Conservation (phyloP, 2,797 vertebrate species). For the Anguilla obscura region DNA sequence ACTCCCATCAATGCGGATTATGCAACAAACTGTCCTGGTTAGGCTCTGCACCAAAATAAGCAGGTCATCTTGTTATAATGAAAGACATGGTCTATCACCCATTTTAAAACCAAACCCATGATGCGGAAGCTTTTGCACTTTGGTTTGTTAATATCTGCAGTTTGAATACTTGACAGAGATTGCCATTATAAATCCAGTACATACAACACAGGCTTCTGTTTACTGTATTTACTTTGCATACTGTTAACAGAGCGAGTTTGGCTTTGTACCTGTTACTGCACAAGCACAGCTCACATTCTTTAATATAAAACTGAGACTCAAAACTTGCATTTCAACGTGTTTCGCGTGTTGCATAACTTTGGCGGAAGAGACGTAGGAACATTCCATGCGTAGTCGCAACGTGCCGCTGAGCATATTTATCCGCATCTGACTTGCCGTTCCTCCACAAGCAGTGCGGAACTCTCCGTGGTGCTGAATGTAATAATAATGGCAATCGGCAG, state of each 20-base stretch:
- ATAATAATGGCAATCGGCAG: conserved; percentile 23
- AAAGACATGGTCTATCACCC: neutral
- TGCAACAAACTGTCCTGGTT: conserved; percentile 26
- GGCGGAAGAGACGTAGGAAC: neutral
- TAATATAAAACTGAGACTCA: neutral
- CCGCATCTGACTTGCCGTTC: neutral
- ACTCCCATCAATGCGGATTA: conserved; percentile 31
- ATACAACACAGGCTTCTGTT: neutral
- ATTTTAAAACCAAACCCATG: neutral
- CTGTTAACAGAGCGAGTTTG: neutral
- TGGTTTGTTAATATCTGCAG: neutral
- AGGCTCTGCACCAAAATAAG: conserved; percentile 37
- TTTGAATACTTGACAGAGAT: neutral
- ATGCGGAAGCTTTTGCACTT: neutral
- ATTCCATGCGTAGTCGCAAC: neutral
- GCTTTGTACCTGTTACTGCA: neutral
- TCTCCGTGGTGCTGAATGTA: conserved; percentile 30
- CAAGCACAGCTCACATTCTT: neutral
- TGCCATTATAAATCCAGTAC: neutral
- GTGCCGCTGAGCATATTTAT: neutral
- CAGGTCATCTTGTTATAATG: conserved; percentile 27
- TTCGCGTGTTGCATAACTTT: neutral
- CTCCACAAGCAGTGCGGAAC: neutral
- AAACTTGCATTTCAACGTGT: neutral
- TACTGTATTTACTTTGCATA: neutral